Evolutionary conservation across 2,888 invertebrate genomes (phyloP), one percentile per base, ranked within the genome.

Genomic region (Lasioglossum pauxillum): DNA sequence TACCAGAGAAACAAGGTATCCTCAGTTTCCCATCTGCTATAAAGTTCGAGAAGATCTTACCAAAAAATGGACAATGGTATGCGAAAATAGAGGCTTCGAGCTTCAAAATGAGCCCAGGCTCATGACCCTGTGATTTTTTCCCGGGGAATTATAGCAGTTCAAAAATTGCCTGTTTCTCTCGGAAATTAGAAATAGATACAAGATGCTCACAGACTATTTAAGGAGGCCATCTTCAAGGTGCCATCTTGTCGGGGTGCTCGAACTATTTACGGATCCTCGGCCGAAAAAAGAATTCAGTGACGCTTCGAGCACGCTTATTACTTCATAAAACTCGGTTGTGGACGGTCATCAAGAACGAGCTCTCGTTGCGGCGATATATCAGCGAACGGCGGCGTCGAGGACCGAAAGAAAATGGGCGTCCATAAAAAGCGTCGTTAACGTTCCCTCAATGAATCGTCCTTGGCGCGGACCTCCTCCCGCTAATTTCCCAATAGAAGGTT

Each of bases 351-450:
- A 31, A 31, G 60, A 64, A 64, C 60, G 27, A 64, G 31, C 64
- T 64, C 31, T 31, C 23, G 27, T 31, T 14, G n/a, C 64, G 64
- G 64, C 31, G 5, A 64, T 64, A 27, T 64, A 64, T 31, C 64
- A 64, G 16, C 5, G 5, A 64, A 31, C 27, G 27, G 27, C 60
- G 8, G 53, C 53, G 53, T 10, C n/a, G 23, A 64, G 64, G 7
- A 27, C 35, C 19, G 35, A 67, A 67, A 35, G 67, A 67, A 67
- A 67, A 67, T 67, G 35, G 35, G 64, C 64, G 64, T 64, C 35
- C 35, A 10, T 67, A 27, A 74, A 67, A n/a, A 53, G 35, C 46
- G 31, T 81, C 44, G 75, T 80, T 31, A 75, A 80, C 75, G 75
- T 53, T 31, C 44, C 8, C 35, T 35, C 35, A 67, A 67, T 67